Conservation (phyloP, 2,888 invertebrate genomes). For the Phorcus lineatus region DNA sequence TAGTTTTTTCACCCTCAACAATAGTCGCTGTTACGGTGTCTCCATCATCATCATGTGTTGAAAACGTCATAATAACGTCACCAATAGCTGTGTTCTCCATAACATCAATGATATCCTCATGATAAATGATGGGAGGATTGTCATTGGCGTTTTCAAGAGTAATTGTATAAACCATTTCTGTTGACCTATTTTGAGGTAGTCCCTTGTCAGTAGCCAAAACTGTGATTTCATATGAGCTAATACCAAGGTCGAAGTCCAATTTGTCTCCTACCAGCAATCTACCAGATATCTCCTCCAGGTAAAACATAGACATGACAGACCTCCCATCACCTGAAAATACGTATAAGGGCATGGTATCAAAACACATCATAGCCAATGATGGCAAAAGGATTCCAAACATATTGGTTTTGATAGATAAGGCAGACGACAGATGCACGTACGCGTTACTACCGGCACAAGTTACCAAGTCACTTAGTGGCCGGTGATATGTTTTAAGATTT, state of each 20-base stretch:
- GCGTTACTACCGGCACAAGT: too few relatives aligned
- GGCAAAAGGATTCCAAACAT: too few relatives aligned
- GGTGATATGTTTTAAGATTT: too few relatives aligned
- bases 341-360: too few relatives aligned
- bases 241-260: not conserved
- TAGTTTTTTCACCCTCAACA: not conserved
- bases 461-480: too few relatives aligned
- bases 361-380: too few relatives aligned
- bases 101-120: not conserved
- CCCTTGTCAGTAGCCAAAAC: slow-evolving; percentile 1
- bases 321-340: too few relatives aligned
- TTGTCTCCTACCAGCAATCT: not conserved
- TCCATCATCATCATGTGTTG: not conserved
- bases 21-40: not conserved
- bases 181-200: not conserved
- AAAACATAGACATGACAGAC: not conserved
- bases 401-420: too few relatives aligned
- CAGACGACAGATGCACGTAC: too few relatives aligned
- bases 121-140: not conserved
- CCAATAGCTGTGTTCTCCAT: not conserved
- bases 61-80: not conserved
- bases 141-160: not conserved
- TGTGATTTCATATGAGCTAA: not conserved
- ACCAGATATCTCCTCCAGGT: not conserved
- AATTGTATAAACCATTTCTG: not conserved